These are phyloP conservation scores for Cydia splendana DNA, from an alignment of 1,140 invertebrate species.

Conservation along the genomic window DNA sequence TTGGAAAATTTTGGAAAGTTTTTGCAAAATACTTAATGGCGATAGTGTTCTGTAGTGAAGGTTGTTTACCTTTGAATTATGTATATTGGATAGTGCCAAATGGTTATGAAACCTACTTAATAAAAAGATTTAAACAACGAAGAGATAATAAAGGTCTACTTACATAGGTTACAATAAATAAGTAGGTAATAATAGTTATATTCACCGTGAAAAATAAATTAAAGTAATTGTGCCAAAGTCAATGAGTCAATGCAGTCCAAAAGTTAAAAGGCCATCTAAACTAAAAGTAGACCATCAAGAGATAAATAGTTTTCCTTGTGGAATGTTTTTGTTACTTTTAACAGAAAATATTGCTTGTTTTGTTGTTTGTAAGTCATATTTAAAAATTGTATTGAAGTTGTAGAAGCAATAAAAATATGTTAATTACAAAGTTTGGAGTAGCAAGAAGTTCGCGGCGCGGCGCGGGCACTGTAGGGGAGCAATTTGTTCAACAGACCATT, in stretches of 20 bases:
- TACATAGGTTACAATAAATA: too few relatives aligned
- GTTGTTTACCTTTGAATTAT: too few relatives aligned
- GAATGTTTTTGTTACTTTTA: background rate
- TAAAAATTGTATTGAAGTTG: background rate
- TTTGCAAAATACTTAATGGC: too few relatives aligned
- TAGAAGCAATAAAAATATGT: conserved; percentile 17
- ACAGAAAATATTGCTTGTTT: background rate
- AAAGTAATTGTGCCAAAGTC: background rate
- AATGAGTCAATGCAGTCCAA: background rate
- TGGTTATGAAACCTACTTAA: too few relatives aligned
- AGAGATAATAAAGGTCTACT: background rate
- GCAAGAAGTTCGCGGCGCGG: background rate
- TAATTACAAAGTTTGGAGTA: conserved; percentile 1
- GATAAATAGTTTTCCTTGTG: background rate
- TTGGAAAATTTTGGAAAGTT: too few relatives aligned
- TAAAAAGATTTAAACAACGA: too few relatives aligned
- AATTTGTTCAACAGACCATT: conserved; percentile 14
- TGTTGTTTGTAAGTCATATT: background rate
- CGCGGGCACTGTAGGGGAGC: background rate
- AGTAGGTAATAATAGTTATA: too few relatives aligned
- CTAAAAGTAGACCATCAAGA: background rate
- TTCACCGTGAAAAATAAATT: too few relatives aligned
- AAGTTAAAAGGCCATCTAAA: background rate
- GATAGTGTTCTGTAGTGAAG: too few relatives aligned
- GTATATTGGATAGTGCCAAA: too few relatives aligned